Evolutionary conservation across 2,113 vertebrate species (phyloP), one percentile per base, ranked within the genome.

Genomic region (Corythaixoides concolor): DNA sequence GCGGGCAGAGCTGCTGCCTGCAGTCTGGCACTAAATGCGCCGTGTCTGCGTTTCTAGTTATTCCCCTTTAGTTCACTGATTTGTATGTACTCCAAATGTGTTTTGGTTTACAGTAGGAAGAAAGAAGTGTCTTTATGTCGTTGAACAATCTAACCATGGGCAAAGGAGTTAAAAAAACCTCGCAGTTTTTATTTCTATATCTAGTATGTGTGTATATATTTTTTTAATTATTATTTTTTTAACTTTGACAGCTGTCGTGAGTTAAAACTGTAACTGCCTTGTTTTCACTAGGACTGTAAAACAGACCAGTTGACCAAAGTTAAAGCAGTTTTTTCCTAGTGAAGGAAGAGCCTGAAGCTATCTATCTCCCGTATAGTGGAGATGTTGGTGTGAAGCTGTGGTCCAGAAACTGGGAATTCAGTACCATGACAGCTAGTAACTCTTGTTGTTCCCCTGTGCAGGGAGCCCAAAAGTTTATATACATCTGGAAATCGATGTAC

Each of bases 1-100:
- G 72, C 17, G 3, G 85, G 92, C 83, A 94, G 81, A 77, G 89
- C 95, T 94, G 84, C 84, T 95, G 86, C 69, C 79, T 81, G 78
- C 91, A 76, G 78, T 27, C 89, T 82, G 67, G 87, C 87, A 72
- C 58, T 27, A 49, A 75, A 26, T 47, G 14, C 3, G 11, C 1
- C 3, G 15, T 3, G 14, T 64, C 85, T 88, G 78, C 63, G 23
- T 72, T 83, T 73, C 37, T 75, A 77, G 37, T 62, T 83, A 30
- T n/a, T 66, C 67, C 53, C n/a, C 74, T 64, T 56, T 59, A 9
- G n/a, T 41, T 79, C 28, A 14, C 8, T 32, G 78, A 18, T 84
- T 39, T 77, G 24, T 47, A 4, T 24, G 56, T 49, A 3, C 60
- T 93, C 64, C 43, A 52, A 58, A 30, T 81, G 41, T 39, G 47